phyloP scores from a whole-genome alignment of 2,113 vertebrate genomes.

The Pipra filicauda region DNA sequence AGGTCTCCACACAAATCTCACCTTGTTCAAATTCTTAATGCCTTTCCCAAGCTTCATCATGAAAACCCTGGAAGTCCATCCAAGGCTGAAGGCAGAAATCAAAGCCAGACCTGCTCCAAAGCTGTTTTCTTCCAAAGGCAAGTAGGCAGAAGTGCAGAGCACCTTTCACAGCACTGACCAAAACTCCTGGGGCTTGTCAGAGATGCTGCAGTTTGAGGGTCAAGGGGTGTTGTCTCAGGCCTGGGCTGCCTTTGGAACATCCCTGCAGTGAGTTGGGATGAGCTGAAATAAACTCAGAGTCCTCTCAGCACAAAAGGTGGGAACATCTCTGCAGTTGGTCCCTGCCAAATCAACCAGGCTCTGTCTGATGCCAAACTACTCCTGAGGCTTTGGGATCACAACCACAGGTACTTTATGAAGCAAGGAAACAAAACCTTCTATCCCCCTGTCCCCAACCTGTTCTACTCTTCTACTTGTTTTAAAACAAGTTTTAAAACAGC shows the following conservation, averaged over 20 bases:
- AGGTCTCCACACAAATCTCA: neutral
- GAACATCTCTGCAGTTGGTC: neutral
- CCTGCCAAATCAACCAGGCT: neutral
- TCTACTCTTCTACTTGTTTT: neutral
- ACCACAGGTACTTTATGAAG: neutral
- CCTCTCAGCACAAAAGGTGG: neutral
- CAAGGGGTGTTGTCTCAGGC: neutral
- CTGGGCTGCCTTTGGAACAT: neutral
- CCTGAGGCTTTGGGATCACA: neutral
- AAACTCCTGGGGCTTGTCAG: neutral
- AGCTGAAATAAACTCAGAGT: neutral
- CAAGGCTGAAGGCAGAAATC: neutral
- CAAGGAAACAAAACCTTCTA: neutral
- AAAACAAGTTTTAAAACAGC: neutral
- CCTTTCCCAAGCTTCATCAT: neutral
- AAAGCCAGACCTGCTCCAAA: neutral
- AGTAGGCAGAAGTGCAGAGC: neutral
- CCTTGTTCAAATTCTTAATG: neutral
- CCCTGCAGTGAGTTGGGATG: accelerated
- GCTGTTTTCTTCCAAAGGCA: neutral
- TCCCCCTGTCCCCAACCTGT: neutral
- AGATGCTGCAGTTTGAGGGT: neutral
- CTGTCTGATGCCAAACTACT: neutral
- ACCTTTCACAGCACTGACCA: neutral
- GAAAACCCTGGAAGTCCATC: neutral